Conservation (phyloP, 2,797 vertebrate genomes). For the Labeo calbasu region DNA sequence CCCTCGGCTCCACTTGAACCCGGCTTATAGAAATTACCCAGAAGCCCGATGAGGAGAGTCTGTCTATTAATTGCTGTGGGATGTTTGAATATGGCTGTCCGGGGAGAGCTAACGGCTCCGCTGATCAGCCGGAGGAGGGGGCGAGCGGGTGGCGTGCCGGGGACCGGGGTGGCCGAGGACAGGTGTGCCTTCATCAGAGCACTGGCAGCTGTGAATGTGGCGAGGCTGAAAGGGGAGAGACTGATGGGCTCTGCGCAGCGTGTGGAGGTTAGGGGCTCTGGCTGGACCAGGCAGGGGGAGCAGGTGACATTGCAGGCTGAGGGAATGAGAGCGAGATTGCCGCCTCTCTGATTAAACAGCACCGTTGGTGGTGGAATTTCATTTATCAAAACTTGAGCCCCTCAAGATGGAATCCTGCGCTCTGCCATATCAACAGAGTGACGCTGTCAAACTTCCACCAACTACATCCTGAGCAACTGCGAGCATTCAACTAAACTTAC, state of each 20-base stretch:
- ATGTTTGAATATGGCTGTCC: conserved; percentile 79
- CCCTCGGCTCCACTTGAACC: conserved; percentile 64
- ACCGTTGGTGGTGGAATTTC: conserved; percentile 59
- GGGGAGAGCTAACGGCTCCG: conserved; percentile 75
- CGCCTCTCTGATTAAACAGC: conserved; percentile 74
- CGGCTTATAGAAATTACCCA: conserved; percentile 74
- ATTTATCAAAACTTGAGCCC: conserved; percentile 47
- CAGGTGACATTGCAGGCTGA: conserved; percentile 79
- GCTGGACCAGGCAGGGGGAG: conserved; percentile 75
- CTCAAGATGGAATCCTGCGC: conserved; percentile 31
- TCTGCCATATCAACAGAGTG: conserved; percentile 11
- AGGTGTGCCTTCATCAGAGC: conserved; percentile 84
- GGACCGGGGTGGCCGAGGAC: conserved; percentile 70
- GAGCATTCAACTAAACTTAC: neutral
- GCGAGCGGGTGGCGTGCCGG: conserved; percentile 17
- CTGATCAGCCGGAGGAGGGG: conserved; percentile 64
- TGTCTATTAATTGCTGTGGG: conserved; percentile 80
- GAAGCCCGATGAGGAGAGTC: conserved; percentile 73
- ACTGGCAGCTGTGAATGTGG: conserved; percentile 83
- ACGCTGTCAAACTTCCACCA: neutral
- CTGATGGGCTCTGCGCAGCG: conserved; percentile 40
- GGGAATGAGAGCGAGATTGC: conserved; percentile 82
- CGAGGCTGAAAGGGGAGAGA: conserved; percentile 62
- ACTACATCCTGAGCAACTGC: neutral
- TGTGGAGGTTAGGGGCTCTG: conserved; percentile 62